These are phyloP conservation scores for Lycodopsis pacificus DNA, from an alignment of 2,797 vertebrate genomes.

Conservation along the genomic window DNA sequence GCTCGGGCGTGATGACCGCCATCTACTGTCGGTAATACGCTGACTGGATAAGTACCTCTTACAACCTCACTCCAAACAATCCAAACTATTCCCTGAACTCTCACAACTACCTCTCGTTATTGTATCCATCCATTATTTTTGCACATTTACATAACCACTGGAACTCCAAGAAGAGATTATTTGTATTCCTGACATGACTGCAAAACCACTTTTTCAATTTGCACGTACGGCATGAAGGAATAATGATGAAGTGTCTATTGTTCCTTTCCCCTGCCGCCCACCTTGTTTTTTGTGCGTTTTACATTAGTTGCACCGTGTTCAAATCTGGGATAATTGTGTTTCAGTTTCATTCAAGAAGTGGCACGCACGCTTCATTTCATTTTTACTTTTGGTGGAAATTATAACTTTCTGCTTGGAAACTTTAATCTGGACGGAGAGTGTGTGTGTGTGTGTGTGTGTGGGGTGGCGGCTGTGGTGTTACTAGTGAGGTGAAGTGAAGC, in stretches of 20 bases:
- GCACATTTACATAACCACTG: neutral
- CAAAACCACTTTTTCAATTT: conserved; percentile 15
- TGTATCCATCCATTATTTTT: neutral
- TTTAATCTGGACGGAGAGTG: conserved; percentile 54
- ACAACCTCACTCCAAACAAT: neutral
- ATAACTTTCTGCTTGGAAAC: conserved; percentile 57
- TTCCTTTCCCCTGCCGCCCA: conserved; percentile 20
- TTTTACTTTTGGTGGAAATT: conserved; percentile 42
- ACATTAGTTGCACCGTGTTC: conserved; percentile 49
- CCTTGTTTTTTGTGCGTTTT: conserved; percentile 17
- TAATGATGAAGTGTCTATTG: conserved; percentile 43
- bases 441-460: neutral
- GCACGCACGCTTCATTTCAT: conserved; percentile 47
- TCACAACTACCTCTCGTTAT: neutral
- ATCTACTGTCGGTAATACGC: neutral
- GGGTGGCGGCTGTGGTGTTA: conserved; percentile 18
- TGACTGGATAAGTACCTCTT: neutral
- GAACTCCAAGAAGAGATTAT: neutral
- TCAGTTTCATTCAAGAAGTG: conserved; percentile 53
- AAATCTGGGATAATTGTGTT: conserved; percentile 52
- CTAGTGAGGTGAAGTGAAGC: conserved; percentile 62
- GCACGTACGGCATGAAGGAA: conserved; percentile 16
- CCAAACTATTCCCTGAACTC: neutral
- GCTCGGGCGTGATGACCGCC: rapidly evolving
- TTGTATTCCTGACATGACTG: conserved; percentile 21